Base-by-base conservation (phyloP, 2,113 vertebrate species). In the Heterotis niloticus region DNA sequence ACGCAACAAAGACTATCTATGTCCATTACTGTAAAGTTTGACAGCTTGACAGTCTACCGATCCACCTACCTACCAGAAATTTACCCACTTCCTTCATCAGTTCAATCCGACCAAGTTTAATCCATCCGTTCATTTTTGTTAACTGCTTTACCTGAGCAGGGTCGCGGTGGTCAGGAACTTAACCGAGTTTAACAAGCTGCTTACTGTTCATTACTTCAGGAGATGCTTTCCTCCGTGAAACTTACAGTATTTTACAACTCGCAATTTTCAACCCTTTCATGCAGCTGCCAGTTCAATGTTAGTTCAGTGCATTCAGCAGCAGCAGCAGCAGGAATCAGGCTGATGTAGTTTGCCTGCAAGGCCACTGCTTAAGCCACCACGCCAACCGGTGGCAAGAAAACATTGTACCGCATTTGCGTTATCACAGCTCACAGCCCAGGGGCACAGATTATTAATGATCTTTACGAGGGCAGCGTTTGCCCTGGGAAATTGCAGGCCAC, bases 391-490 rank as follows among this genome's bases (percentile, higher is more conserved):
- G 80, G 67, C 80, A 72, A 34, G 67, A 62, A 81, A 44, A 44
- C 34, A 44, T 4, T 2, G 34, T 44, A 44, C 34, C 59, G 67
- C 64, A 72, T 77, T 64, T 24, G 29, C 64, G 57, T 64, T 80
- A 68, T 76, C 74, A 80, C 56, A 62, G 64, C 10, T 76, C 74
- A 80, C 56, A 62, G 64, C 10, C 12, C 65, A 28, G 24, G 52
- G 29, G 3, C 18, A 10, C 59, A 34, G 69, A 62, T 69, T 60
- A 81, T 77, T 81, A 72, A 81, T 77, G 75, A 77, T 77, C 68
- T 62, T 81, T 77, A 81, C 60, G 67, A 64, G 64, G 62, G 64
- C 52, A 76, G 74, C 59, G 52, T 28, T 29, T 68, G 65, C 73
- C 72, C 66, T 68, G 66, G 73, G 73, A 68, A 28, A 74, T 76